These are phyloP conservation scores for Orthochromis indermauri DNA, from an alignment of 2,113 vertebrate genomes.

Conservation along the genomic window DNA sequence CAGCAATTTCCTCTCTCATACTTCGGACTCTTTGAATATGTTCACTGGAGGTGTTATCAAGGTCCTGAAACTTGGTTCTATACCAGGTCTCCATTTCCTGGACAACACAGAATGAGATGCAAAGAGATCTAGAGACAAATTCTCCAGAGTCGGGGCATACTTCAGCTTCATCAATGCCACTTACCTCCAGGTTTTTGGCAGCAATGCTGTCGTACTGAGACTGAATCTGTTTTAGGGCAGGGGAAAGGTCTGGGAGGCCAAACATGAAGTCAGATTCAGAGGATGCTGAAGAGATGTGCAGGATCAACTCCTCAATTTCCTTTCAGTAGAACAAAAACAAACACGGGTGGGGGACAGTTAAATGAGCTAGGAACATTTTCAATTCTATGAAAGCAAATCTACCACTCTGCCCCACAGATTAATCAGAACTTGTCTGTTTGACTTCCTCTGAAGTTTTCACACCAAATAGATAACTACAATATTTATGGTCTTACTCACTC, in stretches of 20 bases:
- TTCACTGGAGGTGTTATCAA: slow-evolving; percentile 70
- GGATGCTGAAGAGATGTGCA: slow-evolving; percentile 64
- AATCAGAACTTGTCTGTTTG: neutral
- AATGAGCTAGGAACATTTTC: neutral
- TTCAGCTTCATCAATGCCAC: neutral
- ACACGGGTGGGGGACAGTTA: rapidly evolving
- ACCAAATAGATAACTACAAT: neutral
- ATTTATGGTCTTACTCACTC: neutral
- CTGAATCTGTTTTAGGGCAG: slow-evolving; percentile 78
- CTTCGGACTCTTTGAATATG: slow-evolving; percentile 68
- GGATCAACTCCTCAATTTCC: slow-evolving; percentile 75
- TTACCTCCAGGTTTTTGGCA: slow-evolving; percentile 82
- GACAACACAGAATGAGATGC: neutral
- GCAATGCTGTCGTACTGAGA: slow-evolving; percentile 77
- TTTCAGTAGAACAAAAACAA: slow-evolving; percentile 32
- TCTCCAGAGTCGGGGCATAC: neutral
- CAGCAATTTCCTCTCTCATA: slow-evolving; percentile 67
- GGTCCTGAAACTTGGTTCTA: slow-evolving; percentile 76
- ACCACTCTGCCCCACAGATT: rapidly evolving
- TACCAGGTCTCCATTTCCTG: slow-evolving; percentile 79
- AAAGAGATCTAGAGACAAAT: neutral
- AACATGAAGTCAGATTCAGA: slow-evolving; percentile 61
- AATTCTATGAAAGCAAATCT: neutral
- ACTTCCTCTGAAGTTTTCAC: neutral
- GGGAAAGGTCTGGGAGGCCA: slow-evolving; percentile 72